Base-by-base conservation (phyloP, 2,888 invertebrate genomes). In the Euproctis similis region DNA sequence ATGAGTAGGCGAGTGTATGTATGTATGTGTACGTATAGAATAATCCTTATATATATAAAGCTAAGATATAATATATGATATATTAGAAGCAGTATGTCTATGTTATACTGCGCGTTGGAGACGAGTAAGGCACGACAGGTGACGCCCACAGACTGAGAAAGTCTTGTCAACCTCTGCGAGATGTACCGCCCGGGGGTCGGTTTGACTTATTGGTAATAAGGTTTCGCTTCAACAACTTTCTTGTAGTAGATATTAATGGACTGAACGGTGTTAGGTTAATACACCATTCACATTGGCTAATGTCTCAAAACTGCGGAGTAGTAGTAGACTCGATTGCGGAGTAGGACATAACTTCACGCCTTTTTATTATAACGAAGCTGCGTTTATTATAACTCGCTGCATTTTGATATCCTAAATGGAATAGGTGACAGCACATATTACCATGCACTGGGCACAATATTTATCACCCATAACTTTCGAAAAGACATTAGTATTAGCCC, bases 81-180 rank as follows among this genome's bases (percentile, higher is more conserved):
- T n/a, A n/a, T 12, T 23, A 11, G 26, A 12, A 21, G 9, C 24
- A n/a, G 24, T 8, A 25, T 24, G 30, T 31, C 17, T 24, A 21
- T n/a, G n/a, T n/a, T n/a, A n/a, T n/a, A n/a, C n/a, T 22, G 17
- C 28, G 36, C 41, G 52, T 40, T 46, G 58, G 46, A 46, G 46
- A 10, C 2, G 53, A 53, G 63, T 66, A 64, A 43, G 46, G 59
- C 59, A 62, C 66, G 57, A 58, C 66, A 69, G 70, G 71, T 64
- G 66, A 61, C 72, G 70, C 71, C 73, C 66, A 73, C 69, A 39
- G 39, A 23, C 39, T 58, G 63, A 58, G 73, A 74, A 73, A 73
- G 71, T 66, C 55, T 53, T 54, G 51, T 56, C 55, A 47, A 43
- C 37, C 45, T 39, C 38, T 39, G 17, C 20, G 39, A 34, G 31